phyloP scores from a whole-genome alignment of 2,888 invertebrate species.

The Miltochrista miniata region DNA sequence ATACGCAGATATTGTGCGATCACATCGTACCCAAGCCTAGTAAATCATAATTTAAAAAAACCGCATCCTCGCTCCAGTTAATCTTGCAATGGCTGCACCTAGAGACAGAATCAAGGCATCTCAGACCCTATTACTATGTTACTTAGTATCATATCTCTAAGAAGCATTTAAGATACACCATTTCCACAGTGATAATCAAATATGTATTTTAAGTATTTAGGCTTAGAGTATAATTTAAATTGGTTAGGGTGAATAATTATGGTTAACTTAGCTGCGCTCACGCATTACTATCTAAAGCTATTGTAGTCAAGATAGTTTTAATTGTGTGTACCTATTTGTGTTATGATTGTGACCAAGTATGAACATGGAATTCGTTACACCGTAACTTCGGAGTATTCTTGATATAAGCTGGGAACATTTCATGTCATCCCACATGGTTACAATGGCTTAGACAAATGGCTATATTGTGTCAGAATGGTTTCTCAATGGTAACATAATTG shows the following conservation, averaged over 20 bases:
- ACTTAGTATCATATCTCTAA: slow-evolving; percentile 1
- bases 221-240: not conserved
- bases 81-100: slow-evolving; percentile 22
- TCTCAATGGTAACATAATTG: slow-evolving; percentile 1
- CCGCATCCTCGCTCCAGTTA: slow-evolving; percentile 45
- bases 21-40: not conserved
- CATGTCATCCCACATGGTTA: not conserved
- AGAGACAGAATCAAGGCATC: not conserved
- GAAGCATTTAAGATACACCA: not conserved
- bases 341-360: not conserved
- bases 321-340: slow-evolving; percentile 21
- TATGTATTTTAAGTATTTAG: not conserved
- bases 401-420: slow-evolving; percentile 2
- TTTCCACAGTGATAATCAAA: not conserved
- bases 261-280: slow-evolving; percentile 7
- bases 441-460: not conserved
- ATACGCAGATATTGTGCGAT: not conserved
- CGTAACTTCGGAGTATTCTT: slow-evolving; percentile 4
- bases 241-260: not conserved
- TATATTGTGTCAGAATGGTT: slow-evolving; percentile 1
- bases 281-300: slow-evolving; percentile 21
- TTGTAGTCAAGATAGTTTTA: slow-evolving; percentile 27
- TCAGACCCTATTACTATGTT: not conserved
- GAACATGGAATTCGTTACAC: not conserved
- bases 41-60: slow-evolving; percentile 25